Percentiles rank a stretch among this genome's conserved stretches.
Conservation (phyloP, 2,113 vertebrate genomes). For the Puffinus mauretanicus region DNA sequence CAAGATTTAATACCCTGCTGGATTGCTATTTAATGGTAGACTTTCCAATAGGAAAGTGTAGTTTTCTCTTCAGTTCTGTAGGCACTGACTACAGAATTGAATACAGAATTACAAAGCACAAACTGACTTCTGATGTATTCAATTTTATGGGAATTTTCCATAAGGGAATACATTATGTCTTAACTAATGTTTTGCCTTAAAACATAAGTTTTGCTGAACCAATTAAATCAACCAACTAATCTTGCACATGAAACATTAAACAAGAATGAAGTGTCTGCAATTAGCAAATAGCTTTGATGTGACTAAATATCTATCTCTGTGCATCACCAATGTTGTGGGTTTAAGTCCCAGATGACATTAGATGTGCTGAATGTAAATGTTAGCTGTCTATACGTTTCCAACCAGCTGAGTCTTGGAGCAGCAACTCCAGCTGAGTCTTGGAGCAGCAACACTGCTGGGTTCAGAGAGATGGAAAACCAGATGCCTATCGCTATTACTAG, state of each 20-base stretch:
- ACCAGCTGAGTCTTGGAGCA: neutral
- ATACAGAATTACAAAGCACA: neutral
- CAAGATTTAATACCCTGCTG: neutral
- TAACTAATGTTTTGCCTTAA: conserved; percentile 56
- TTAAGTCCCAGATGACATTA: conserved; percentile 62
- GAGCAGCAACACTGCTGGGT: neutral
- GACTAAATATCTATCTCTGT: conserved; percentile 60
- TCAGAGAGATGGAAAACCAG: conserved; percentile 38
- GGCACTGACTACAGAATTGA: neutral
- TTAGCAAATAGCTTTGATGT: conserved; percentile 74
- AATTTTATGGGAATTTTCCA: conserved; percentile 21
- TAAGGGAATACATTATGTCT: conserved; percentile 32
- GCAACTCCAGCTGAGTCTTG: neutral
- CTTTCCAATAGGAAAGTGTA: neutral
- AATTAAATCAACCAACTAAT: conserved; percentile 76
- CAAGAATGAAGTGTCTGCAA: conserved; percentile 71
- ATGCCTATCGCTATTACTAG: neutral
- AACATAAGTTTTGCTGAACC: conserved; percentile 59
- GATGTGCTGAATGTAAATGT: conserved; percentile 39
- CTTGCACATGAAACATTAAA: conserved; percentile 70
- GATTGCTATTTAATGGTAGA: neutral
- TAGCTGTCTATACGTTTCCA: neutral
- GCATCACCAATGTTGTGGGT: conserved; percentile 35
- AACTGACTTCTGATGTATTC: neutral
- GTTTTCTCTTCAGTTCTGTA: neutral